phyloP scores from a whole-genome alignment of 53 echinoderm and acorn worm species.

The Hippasteria phrygiana region DNA sequence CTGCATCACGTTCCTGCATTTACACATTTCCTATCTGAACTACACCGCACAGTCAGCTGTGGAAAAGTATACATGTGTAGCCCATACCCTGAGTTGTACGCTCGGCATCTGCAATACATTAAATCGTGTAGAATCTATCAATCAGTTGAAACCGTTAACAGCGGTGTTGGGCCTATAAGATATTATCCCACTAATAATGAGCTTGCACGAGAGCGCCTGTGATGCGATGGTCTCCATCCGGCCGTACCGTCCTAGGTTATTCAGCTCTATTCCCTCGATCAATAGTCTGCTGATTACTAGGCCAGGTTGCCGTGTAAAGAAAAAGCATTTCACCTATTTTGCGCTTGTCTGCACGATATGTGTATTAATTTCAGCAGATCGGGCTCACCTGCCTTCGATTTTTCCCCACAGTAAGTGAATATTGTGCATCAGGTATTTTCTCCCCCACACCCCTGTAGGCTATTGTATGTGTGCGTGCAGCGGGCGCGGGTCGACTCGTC shows the following conservation, averaged over 20 bases:
- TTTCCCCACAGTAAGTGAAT: slow-evolving; percentile 49
- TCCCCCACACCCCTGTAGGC: not conserved
- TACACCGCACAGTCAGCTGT: too few species aligned
- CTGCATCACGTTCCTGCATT: not conserved
- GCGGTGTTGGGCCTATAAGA: not conserved
- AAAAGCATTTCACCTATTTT: slow-evolving; percentile 59
- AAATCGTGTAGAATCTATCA: slow-evolving; percentile 5
- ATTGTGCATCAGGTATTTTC: slow-evolving; percentile 39
- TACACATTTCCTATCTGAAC: too few species aligned
- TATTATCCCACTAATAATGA: slow-evolving; percentile 14
- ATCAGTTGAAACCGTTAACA: slow-evolving; percentile 21
- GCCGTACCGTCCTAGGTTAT: not conserved
- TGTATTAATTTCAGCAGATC: slow-evolving; percentile 64
- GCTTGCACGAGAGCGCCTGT: not conserved
- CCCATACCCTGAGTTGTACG: not conserved
- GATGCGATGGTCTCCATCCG: not conserved
- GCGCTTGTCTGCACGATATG: slow-evolving; percentile 61
- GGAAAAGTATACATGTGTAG: not conserved
- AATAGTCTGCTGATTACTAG: slow-evolving; percentile 43
- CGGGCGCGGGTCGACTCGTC: not conserved
- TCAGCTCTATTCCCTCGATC: slow-evolving; percentile 6
- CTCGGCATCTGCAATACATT: not conserved
- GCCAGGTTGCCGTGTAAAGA: slow-evolving; percentile 44
- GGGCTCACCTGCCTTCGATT: slow-evolving; percentile 60
- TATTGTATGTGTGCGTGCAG: not conserved